Evolutionary conservation across 2,888 invertebrate species (phyloP).

Genomic region (Coelopa pilipes): DNA sequence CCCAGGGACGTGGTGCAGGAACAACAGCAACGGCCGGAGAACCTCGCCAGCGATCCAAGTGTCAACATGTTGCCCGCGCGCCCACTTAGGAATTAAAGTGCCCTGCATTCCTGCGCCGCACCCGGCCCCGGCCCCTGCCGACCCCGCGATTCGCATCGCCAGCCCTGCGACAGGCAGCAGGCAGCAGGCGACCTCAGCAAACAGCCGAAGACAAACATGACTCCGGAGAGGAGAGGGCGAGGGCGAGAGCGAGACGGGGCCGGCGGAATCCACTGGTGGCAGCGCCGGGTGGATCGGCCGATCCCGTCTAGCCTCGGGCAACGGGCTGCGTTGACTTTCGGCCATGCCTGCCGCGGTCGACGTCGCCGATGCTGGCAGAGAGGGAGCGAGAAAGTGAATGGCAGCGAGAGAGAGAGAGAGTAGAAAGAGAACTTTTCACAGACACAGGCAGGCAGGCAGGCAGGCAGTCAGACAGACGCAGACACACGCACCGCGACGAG

Average conservation of each 20-base stretch:
- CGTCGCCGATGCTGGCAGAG: background rate
- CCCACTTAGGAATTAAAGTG: constrained; percentile 17
- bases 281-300: background rate
- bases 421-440: background rate
- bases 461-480: background rate
- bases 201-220: constrained; percentile 8
- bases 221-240: background rate
- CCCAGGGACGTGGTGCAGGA: too few species aligned
- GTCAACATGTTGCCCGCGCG: constrained; percentile 16
- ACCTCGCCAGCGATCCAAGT: background rate
- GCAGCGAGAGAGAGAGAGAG: background rate
- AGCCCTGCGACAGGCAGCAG: background rate
- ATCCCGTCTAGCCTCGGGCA: background rate
- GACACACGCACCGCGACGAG: background rate
- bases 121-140: background rate
- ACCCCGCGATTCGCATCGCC: too few species aligned
- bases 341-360: background rate
- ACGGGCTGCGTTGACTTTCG: constrained; percentile 8
- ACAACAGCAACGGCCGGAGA: background rate
- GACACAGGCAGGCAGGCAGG: background rate
- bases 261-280: background rate
- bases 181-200: constrained; percentile 1
- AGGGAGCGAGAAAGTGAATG: background rate
- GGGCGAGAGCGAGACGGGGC: background rate
- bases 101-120: constrained; percentile 4